Evolutionary conservation across 2,113 vertebrate genomes (phyloP), one percentile per base, ranked within the genome.

Genomic region (Cyanoramphus novaezelandiae): DNA sequence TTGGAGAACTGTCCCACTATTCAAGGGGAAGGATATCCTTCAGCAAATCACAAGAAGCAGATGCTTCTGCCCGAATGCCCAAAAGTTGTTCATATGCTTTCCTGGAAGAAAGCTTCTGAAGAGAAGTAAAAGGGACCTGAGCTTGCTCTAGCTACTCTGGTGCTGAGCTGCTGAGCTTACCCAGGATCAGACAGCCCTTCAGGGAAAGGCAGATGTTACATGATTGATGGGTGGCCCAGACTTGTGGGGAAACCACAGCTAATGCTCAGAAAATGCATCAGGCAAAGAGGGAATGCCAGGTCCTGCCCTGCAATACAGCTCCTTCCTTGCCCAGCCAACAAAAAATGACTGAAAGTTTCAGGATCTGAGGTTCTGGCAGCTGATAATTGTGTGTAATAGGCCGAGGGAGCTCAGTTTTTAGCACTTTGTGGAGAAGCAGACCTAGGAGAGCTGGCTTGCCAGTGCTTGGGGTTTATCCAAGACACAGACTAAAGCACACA

Each of bases 401-500:
- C 76, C 53, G 69, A 83, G 41, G 41, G 41, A 92, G 69, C 68
- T 81, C 72, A 46, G n/a, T 50, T 35, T 57, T 17, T 84, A 77
- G 49, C 28, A 55, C 74, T 62, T 50, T 1, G 3, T 62, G 90
- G 80, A 81, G 29, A 64, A 82, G 78, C 50, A 87, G 60, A 49
- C 11, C 33, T 9, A 67, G 67, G 46, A 79, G 67, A 90, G 75
- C 71, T 85, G 70, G 25, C 12, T 7, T 53, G 78, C 37, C 83
- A 70, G 33, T 4, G 49, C 63, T 10, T 41, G 39, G 25, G 72
- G 18, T 52, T 70, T 13, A 37, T 33, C 37, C 23, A 23, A 71
- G 69, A 25, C 59, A 11, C 0, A 0, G 82, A 2, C 47, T 19
- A 60, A 44, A 71, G 31, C 57, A 7, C 5, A 1, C 35, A 28